Base-by-base conservation (phyloP, 2,113 vertebrate species). In the Haplochromis burtoni region DNA sequence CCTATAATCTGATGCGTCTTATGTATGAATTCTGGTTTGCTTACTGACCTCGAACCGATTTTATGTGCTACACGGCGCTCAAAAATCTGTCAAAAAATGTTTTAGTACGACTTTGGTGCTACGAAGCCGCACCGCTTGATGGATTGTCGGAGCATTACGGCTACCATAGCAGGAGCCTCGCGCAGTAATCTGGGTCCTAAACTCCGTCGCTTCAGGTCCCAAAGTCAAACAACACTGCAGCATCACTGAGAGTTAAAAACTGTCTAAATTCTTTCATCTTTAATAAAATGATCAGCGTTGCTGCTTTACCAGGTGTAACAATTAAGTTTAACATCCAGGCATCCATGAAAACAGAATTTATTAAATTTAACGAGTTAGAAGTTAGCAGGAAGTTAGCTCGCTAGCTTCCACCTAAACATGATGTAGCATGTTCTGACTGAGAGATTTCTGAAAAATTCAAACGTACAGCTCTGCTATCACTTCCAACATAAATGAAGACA, bases 221-320 rank as follows among this genome's bases (percentile, higher is more conserved):
- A 59, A 31, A 59, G 57, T 59, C 26, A 59, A 59, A 31, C 14
- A 0, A 59, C 14, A 31, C 14, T 59, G 55, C 0, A 0, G 2
- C 26, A 2, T 59, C 55, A 59, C 55, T 10, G 1, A 10, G 8
- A 59, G 26, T 29, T 59, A 59, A 16, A 57, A 29, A 59, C 2
- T 5, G 13, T 57, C 55, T 8, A 16, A 57, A 29, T 29, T 57
- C 7, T 57, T 29, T 57, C 55, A 5, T 57, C 24, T 57, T 2
- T 57, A 57, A 57, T 57, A 14, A 57, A 57, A 57, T 3, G 1
- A 57, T 26, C 12, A 55, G 12, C 0, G 0, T 26, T 57, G 0
- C 54, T 8, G 24, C 54, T 57, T 14, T 29, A 29, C 12, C 54
- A 14, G 54, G 0, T 57, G 54, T 26, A 55, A 55, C 11, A 55